Percentiles rank a stretch among this genome's conserved stretches.
Evolutionary conservation across 1,140 invertebrate species (phyloP).

Genomic region (Leptoteleia sp.): DNA sequence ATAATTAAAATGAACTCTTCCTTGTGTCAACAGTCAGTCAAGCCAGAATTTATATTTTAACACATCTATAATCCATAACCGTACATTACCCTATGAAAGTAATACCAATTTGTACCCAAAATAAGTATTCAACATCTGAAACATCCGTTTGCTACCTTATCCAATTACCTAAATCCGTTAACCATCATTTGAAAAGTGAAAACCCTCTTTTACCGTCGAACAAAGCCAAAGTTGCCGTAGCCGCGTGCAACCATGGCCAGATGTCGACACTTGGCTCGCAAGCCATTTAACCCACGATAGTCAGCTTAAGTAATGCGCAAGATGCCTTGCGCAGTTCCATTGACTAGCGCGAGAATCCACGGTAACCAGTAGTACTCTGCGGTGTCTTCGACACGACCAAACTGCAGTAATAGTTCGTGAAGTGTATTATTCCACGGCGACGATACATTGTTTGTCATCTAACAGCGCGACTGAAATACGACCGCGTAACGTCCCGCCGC

Average conservation of each 20-base stretch:
- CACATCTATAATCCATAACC: too few relatives aligned
- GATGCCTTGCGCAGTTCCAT: constrained; percentile 76
- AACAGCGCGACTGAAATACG: constrained; percentile 10
- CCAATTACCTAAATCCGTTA: not conserved
- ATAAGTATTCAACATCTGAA: too few relatives aligned
- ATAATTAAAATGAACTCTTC: too few relatives aligned
- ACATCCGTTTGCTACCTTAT: too few relatives aligned
- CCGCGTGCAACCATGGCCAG: constrained; percentile 46
- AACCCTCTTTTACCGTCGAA: constrained; percentile 23
- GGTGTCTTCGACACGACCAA: constrained; percentile 75
- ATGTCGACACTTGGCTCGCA: constrained; percentile 73
- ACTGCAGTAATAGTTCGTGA: constrained; percentile 64
- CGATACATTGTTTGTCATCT: constrained; percentile 39
- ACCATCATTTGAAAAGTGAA: not conserved
- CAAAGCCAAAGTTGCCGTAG: not conserved
- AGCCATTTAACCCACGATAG: constrained; percentile 57
- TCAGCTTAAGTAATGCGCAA: constrained; percentile 72
- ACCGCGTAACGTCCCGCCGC: constrained; percentile 1
- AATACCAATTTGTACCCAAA: too few relatives aligned
- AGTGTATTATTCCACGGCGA: constrained; percentile 65
- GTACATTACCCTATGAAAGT: too few relatives aligned
- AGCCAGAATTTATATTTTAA: too few relatives aligned
- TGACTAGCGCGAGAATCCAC: constrained; percentile 70
- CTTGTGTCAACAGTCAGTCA: too few relatives aligned
- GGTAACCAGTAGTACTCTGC: constrained; percentile 76